Evolutionary conservation across 2,888 invertebrate species (phyloP).

Genomic region (Crioceris asparagi): DNA sequence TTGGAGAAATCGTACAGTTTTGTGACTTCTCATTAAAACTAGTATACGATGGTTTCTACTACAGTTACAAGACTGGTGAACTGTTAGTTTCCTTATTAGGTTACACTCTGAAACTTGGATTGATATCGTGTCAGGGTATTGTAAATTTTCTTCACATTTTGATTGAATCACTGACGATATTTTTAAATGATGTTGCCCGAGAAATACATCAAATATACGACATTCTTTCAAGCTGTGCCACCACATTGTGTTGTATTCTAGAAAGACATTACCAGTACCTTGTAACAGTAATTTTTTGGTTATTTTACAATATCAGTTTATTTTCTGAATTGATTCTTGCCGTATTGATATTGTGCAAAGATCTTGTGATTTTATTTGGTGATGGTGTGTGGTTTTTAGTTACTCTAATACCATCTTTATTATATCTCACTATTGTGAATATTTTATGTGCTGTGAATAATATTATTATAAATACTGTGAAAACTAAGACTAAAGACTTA

Average conservation of each 20-base stretch:
- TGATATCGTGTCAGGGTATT: no score
- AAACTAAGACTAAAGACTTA: slow-evolving; percentile 7
- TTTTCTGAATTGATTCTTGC: no score
- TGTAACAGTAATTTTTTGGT: background rate
- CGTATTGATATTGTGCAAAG: slow-evolving; percentile 21
- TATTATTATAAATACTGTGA: slow-evolving; percentile 11
- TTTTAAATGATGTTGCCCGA: slow-evolving; percentile 21
- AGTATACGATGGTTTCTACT: slow-evolving; percentile 14
- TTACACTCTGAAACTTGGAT: no score
- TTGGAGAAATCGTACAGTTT: background rate
- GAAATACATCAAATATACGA: slow-evolving; percentile 5
- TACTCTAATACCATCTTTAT: slow-evolving; percentile 24
- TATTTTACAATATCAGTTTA: no score
- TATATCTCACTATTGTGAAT: background rate
- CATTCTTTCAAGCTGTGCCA: no score
- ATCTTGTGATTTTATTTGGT: slow-evolving; percentile 26
- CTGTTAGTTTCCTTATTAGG: slow-evolving; percentile 18
- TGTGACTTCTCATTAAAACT: background rate
- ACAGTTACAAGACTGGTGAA: slow-evolving; percentile 25
- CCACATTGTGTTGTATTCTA: background rate
- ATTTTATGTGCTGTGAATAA: background rate
- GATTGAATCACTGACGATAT: slow-evolving; percentile 24
- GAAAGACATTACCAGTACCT: background rate
- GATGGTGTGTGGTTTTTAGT: slow-evolving; percentile 29
- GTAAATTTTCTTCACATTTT: slow-evolving; percentile 16